phyloP scores from a whole-genome alignment of 2,113 vertebrate species.

The Neogobius melanostomus region DNA sequence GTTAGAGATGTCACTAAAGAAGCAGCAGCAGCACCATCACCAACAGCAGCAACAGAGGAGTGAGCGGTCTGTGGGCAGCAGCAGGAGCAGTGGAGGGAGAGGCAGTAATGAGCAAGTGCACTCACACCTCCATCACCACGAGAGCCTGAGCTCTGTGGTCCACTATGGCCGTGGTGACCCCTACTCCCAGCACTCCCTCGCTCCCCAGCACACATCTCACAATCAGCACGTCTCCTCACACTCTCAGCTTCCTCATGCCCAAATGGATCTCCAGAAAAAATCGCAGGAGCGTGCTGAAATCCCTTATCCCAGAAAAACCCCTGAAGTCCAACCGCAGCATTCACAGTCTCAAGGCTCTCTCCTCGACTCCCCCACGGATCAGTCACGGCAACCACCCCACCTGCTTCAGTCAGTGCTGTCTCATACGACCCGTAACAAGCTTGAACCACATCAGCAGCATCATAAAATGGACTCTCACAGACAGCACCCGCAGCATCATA shows the following conservation, averaged over 20 bases:
- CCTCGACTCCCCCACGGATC: conserved; percentile 80
- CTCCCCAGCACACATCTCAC: conserved; percentile 70
- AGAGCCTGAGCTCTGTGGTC: conserved; percentile 87
- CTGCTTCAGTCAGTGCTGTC: conserved; percentile 89
- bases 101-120: conserved; percentile 74
- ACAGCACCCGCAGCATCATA: conserved; percentile 60
- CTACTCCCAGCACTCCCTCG: conserved; percentile 75
- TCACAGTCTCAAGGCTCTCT: conserved; percentile 78
- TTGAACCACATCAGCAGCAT: conserved; percentile 71
- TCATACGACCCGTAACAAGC: conserved; percentile 84
- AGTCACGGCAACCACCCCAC: conserved; percentile 80
- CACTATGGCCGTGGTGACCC: conserved; percentile 85
- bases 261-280: conserved; percentile 81
- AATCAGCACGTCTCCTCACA: conserved; percentile 73
- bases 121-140: conserved; percentile 77
- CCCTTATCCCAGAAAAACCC: conserved; percentile 78
- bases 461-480: conserved; percentile 61
- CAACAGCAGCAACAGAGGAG: conserved; percentile 72
- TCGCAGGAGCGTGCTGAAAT: conserved; percentile 79
- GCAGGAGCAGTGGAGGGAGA: conserved; percentile 81
- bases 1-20: conserved; percentile 86
- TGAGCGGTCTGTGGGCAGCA: conserved; percentile 78
- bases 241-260: conserved; percentile 71
- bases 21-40: conserved; percentile 74
- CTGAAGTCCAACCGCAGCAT: conserved; percentile 76